These are phyloP conservation scores for Ornithoptera priamus DNA, from an alignment of 2,888 invertebrate species.

Conservation along the genomic window DNA sequence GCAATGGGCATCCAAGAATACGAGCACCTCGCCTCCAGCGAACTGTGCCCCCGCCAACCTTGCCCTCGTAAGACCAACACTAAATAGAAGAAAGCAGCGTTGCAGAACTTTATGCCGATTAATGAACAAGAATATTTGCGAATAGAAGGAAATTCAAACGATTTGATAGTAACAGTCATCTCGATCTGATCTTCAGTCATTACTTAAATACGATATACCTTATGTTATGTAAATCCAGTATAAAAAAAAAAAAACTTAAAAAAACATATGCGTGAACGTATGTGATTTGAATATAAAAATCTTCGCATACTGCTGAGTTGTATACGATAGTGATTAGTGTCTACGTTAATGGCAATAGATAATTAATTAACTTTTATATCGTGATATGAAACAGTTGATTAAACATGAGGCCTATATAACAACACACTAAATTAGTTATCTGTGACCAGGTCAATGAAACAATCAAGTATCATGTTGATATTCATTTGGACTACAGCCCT, in stretches of 20 bases:
- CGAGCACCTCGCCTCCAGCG: conserved; percentile 88
- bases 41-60: conserved; percentile 92
- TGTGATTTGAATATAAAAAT: not conserved
- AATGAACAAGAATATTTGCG: not conserved
- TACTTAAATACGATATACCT: not conserved
- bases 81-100: conserved; percentile 78
- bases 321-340: conserved; percentile 16
- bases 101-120: not conserved
- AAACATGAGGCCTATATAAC: not conserved
- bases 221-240: too few relatives aligned
- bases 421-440: conserved; percentile 3
- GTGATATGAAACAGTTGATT: conserved; percentile 1
- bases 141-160: too few relatives aligned
- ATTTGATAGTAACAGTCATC: too few relatives aligned
- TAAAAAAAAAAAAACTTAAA: too few relatives aligned
- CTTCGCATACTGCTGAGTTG: not conserved
- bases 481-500: not conserved
- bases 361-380: not conserved
- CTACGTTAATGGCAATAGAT: not conserved
- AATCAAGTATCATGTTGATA: conserved; percentile 3
- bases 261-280: too few relatives aligned
- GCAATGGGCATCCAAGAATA: conserved; percentile 96
- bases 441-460: conserved; percentile 2
- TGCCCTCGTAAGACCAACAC: conserved; percentile 91
- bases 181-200: not conserved